Evolutionary conservation across 2,797 vertebrate genomes (phyloP), one percentile per base, ranked within the genome.

Genomic region (Coilia nasus): DNA sequence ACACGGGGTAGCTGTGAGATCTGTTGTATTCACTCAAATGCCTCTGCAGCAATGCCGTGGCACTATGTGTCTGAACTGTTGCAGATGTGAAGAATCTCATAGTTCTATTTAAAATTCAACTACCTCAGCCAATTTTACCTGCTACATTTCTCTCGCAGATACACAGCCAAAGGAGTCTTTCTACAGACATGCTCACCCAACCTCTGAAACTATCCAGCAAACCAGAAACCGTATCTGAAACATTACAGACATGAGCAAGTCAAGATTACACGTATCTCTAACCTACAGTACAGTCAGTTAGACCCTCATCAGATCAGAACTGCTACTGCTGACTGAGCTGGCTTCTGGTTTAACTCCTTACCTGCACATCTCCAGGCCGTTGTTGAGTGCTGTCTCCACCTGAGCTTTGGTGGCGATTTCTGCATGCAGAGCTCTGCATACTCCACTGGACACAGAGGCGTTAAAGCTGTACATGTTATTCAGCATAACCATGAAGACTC

Each of bases 351-450:
- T 31, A 14, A 35, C 67, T 75, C 28, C 67, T 75, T 93, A 96
- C 95, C 92, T 95, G 95, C 95, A 96, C 0, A 89, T 94, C 89
- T 96, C 87, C 85, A 96, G 90, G 3, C 95, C 94, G 0, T 31
- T 81, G 67, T 50, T 84, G 0, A 91, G 0, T 0, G 94, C 95
- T 17, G 19, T 84, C 64, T 93, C 81, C 87, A 96, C 85, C 82
- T 95, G 94, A 35, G n/a, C 83, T 21, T 0, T 75, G 4, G 92
- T 93, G 0, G 95, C 95, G 1, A 96, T 91, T 84, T 91, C 91
- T 85, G 87, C 89, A n/a, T 92, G 88, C 28, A 92, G 88, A 78
- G 7, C 83, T 0, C 81, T 78, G 56, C 95, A 96, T 81, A 92
- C 91, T 0, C 82, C 90, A 46, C 10, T 35, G 23, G 94, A 94